Evolutionary conservation across 2,113 vertebrate genomes (phyloP), one percentile per base, ranked within the genome.

Genomic region (Procavia capensis): DNA sequence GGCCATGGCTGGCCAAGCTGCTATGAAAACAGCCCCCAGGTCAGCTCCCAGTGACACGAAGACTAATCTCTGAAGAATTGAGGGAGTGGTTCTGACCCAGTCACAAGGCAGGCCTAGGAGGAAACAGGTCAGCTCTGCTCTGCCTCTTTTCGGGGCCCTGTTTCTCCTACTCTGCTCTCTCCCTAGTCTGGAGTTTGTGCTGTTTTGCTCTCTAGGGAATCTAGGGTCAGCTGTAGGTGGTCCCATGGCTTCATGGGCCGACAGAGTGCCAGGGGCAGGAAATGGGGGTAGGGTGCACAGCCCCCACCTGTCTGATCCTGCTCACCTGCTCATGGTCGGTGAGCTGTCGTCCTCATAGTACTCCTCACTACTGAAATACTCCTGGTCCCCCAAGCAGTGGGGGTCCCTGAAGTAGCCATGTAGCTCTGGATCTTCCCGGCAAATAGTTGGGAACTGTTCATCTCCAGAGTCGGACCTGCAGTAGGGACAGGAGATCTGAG

Each of bases 311-410:
- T 31, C 34, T 36, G 70, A 20, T 36, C 70, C 70, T 22, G 25
- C 20, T 98, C 63, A 99, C 99, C 99, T 99, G 97, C 98, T 99
- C 96, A 98, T 98, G n/a, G 99, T 98, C 59, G 99, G 98, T 95
- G 99, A 99, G 90, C 98, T 99, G 93, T 99, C 99, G 0, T 99
- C 99, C 88, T 99, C 99, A 29, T 99, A 99, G 97, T 99, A 99
- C 94, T 99, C 99, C 83, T 99, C 99, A 24, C 99, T 99, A n/a
- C 99, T 99, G 97, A 99, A 99, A 97, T 99, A 99, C 36, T 99
- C 99, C 70, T 98, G 98, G 45, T 99, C 99, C 96, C 98, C 99
- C n/a, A 99, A 97, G 94, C 99, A 99, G 82, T 84, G 97, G 85
- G 99, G 98, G 83, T 99, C 99, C 72, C 99, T 98, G 96, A 99